Conservation (phyloP, 2,113 vertebrate species). For the Charina bottae region DNA sequence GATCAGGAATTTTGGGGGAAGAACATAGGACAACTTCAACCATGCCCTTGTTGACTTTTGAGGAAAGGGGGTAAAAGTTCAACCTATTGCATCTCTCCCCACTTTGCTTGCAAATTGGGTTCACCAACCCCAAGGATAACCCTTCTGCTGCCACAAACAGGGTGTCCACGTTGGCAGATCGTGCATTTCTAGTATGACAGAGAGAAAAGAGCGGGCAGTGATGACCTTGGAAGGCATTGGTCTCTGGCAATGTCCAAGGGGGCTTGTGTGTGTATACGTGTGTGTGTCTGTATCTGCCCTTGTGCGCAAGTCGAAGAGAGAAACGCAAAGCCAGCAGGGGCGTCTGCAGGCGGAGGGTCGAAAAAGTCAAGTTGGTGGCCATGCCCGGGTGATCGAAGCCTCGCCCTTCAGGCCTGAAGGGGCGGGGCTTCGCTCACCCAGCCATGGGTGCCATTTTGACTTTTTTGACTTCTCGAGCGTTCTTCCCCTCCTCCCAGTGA, state of each 20-base stretch:
- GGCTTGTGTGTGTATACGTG: too few species aligned
- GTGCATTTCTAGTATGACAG: too few species aligned
- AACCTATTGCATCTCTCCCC: too few species aligned
- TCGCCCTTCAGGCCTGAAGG: not conserved
- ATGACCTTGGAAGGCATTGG: too few species aligned
- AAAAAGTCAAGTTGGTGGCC: not conserved
- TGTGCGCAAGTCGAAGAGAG: too few species aligned
- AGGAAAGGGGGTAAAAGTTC: not conserved
- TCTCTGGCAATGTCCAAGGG: too few species aligned
- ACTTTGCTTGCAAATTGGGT: not conserved
- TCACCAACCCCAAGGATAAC: not conserved
- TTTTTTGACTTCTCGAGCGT: not conserved
- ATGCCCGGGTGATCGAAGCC: not conserved
- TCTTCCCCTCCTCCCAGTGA: not conserved
- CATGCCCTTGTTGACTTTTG: not conserved
- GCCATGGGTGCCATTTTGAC: not conserved
- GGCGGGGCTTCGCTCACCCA: not conserved
- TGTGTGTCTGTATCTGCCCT: too few species aligned
- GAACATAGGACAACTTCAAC: too few species aligned
- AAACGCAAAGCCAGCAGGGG: not conserved
- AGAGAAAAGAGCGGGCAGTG: too few species aligned
- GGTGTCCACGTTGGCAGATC: not conserved
- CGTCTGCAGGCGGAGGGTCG: not conserved
- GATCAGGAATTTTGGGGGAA: too few species aligned
- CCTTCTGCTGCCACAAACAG: too few species aligned